These are phyloP conservation scores for Asobara japonica DNA, from an alignment of 1,140 invertebrate genomes.

Conservation along the genomic window DNA sequence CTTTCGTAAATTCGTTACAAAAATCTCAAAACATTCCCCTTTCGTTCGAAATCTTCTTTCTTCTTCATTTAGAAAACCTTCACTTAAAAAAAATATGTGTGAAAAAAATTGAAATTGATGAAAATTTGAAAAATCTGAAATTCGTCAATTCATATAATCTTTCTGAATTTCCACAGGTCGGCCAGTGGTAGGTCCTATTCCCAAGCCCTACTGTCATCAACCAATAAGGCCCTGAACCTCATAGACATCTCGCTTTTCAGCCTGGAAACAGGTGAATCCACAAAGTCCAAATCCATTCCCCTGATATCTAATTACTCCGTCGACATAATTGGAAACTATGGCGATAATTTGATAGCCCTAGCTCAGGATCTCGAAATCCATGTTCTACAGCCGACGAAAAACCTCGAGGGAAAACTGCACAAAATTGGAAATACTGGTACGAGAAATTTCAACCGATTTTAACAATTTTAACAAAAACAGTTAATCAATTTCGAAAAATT, in stretches of 20 bases:
- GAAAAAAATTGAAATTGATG: no score
- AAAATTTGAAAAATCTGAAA: no score
- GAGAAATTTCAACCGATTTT: constrained; percentile 70
- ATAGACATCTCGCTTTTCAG: constrained; percentile 55
- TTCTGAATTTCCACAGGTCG: constrained; percentile 44
- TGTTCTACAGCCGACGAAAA: constrained; percentile 52
- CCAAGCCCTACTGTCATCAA: constrained; percentile 51
- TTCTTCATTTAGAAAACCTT: no score
- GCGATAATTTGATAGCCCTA: constrained; percentile 57
- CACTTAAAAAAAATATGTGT: no score
- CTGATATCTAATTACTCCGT: constrained; percentile 53
- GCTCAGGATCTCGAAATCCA: constrained; percentile 50
- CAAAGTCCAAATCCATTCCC: constrained; percentile 27
- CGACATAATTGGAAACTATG: constrained; percentile 59
- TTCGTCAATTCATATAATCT: no score
- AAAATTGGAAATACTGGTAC: constrained; percentile 51
- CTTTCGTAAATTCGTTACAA: no score
- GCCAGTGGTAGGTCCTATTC: constrained; percentile 38
- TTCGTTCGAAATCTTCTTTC: no score
- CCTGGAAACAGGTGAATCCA: constrained; percentile 49
- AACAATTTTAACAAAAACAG: background rate
- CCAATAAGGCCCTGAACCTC: constrained; percentile 35
- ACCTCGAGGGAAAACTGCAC: constrained; percentile 49
- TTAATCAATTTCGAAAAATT: no score
- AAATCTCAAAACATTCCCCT: no score